Evolutionary conservation across 2,888 invertebrate genomes (phyloP), one percentile per base, ranked within the genome.

Genomic region (Drosophila meridiana): DNA sequence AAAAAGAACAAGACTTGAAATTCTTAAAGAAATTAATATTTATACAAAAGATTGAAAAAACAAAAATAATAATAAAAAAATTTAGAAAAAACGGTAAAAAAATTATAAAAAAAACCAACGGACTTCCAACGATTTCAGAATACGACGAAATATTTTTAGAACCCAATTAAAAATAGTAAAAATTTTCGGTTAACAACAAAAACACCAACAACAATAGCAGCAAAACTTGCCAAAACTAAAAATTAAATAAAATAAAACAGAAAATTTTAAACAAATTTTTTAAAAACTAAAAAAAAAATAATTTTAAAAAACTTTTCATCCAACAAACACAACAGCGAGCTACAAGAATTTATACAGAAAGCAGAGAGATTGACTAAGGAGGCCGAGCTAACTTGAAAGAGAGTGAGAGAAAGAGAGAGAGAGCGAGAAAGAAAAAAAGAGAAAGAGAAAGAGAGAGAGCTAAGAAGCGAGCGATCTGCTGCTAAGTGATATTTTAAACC

Each of bases 51-150:
- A 73, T 60, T 52, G 63, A 47, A 42, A 58, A 53, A 45, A 55
- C 13, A 30, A 75, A 47, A 34, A 53, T 60, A 47, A 66, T 14
- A 65, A 65, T 45, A 56, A 65, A 9, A 26, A 43, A 69, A n/a
- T 30, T n/a, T n/a, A 13, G 32, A 5, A 20, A 32, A 43, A 69
- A 80, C 5, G 38, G 65, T 77, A 20, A 26, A 26, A 28, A 8
- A 20, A 11, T 3, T 69, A 78, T 34, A 61, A 50, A 47, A 66
- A 64, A 61, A 43, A 65, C 55, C 86, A 88, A 86, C 87, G 90
- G 88, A 92, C 92, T 92, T 92, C 92, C 92, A 92, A 92, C 92
- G 92, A 92, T 87, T 92, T 92, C 90, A 85, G 81, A 83, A 82
- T 84, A 90, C 91, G 92, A 92, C 92, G 91, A 92, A 91, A 81